These are phyloP conservation scores for Brachypteracias leptosomus DNA, from an alignment of 2,113 vertebrate genomes.

Conservation along the genomic window DNA sequence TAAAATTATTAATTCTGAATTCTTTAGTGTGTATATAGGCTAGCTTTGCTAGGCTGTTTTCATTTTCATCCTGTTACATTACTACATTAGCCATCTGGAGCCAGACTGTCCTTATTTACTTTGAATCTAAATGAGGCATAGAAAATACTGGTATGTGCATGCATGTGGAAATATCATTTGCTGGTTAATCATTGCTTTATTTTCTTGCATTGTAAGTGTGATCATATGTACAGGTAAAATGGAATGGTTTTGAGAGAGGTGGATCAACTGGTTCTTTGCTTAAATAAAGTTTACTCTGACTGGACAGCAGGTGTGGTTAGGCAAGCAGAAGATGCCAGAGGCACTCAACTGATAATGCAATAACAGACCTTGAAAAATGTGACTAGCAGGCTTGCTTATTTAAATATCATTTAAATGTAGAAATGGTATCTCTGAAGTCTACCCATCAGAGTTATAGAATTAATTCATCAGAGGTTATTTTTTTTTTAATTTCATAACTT, in stretches of 20 bases:
- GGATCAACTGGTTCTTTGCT: neutral
- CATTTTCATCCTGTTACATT: neutral
- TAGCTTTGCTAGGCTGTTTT: neutral
- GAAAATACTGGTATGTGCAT: neutral
- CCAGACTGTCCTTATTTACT: neutral
- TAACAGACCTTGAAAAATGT: neutral
- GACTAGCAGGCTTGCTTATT: neutral
- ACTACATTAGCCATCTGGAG: neutral
- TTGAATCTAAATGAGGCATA: neutral
- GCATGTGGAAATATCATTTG: neutral
- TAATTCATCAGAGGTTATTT: neutral
- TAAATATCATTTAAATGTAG: neutral
- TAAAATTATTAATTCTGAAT: neutral
- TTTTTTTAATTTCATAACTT: neutral
- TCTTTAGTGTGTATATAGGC: neutral
- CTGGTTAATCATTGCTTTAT: slow-evolving; percentile 19
- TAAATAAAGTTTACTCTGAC: neutral
- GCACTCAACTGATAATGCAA: neutral
- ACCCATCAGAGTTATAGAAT: neutral
- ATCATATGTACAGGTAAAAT: neutral
- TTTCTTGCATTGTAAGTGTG: neutral
- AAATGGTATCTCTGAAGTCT: neutral
- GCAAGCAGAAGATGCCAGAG: neutral
- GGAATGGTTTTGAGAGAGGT: neutral
- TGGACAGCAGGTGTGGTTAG: neutral